Evolutionary conservation across 2,797 vertebrate genomes (phyloP).

Genomic region (Lagocephalus sceleratus): DNA sequence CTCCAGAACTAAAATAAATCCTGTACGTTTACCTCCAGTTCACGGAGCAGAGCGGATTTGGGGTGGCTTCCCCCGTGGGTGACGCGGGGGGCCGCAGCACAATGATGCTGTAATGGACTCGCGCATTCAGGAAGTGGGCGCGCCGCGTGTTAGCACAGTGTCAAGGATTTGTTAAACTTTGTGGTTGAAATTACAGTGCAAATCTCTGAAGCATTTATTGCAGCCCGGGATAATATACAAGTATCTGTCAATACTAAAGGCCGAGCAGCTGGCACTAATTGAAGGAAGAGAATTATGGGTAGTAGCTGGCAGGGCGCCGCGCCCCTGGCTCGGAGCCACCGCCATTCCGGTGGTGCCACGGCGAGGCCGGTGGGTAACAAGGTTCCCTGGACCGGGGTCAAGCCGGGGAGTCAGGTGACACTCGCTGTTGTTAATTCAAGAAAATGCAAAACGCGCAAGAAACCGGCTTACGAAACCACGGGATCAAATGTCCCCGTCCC

Average conservation of each 20-base stretch:
- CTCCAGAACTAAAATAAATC: too few relatives aligned
- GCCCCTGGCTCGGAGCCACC: conserved; percentile 32
- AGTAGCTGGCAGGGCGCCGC: conserved; percentile 78
- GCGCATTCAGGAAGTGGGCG: conserved; percentile 57
- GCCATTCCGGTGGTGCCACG: conserved; percentile 52
- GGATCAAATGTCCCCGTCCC: not conserved
- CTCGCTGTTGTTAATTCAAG: conserved; percentile 35
- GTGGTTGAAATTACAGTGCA: conserved; percentile 70
- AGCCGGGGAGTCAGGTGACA: conserved; percentile 33
- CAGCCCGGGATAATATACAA: conserved; percentile 82
- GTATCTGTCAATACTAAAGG: conserved; percentile 82
- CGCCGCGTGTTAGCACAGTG: conserved; percentile 48
- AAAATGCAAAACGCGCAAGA: conserved; percentile 26
- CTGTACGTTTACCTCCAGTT: not conserved
- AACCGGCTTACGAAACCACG: conserved; percentile 11
- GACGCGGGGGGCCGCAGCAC: conserved; percentile 10
- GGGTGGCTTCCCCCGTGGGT: conserved; percentile 1
- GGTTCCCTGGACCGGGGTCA: conserved; percentile 44
- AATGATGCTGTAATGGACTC: conserved; percentile 20
- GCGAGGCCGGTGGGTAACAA: conserved; percentile 37
- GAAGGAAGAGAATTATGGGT: conserved; percentile 86
- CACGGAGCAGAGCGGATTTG: not conserved
- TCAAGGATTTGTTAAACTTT: conserved; percentile 58
- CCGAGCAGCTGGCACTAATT: conserved; percentile 85
- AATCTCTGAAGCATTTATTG: conserved; percentile 73